Percentiles rank a stretch among this genome's conserved stretches.
These are phyloP conservation scores for Orussus abietinus DNA, from an alignment of 1,140 invertebrate genomes.

Conservation along the genomic window DNA sequence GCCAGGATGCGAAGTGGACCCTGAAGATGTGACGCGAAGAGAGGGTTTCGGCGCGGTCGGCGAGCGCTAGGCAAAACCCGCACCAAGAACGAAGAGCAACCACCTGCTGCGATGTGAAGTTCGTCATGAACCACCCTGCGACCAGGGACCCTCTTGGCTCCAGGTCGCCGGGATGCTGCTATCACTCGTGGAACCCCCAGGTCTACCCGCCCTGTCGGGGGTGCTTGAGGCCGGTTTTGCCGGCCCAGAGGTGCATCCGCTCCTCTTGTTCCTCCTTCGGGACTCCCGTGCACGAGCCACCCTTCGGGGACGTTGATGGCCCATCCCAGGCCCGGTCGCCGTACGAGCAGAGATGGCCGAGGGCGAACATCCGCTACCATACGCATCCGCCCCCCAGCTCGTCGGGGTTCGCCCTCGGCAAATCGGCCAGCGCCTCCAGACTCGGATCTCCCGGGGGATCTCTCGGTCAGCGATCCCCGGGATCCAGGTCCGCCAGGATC, in stretches of 20 bases:
- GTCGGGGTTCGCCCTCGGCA: slow-evolving; percentile 26
- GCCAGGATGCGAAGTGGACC: too few relatives aligned
- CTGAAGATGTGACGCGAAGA: too few relatives aligned
- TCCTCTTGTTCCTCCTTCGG: slow-evolving; percentile 13
- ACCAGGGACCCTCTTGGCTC: slow-evolving; percentile 50
- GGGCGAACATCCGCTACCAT: slow-evolving; percentile 38
- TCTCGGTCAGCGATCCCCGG: slow-evolving; percentile 29
- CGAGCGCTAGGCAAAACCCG: too few relatives aligned
- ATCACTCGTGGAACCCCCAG: slow-evolving; percentile 47
- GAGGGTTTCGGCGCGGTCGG: too few relatives aligned
- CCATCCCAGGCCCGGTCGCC: slow-evolving; percentile 21
- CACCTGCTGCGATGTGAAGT: slow-evolving; percentile 45
- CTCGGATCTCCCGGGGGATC: slow-evolving; percentile 40
- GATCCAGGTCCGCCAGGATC: slow-evolving; percentile 29
- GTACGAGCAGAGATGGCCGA: slow-evolving; percentile 15
- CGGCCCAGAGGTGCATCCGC: slow-evolving; percentile 35
- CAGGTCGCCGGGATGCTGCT: slow-evolving; percentile 51
- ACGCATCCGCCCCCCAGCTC: slow-evolving; percentile 39
- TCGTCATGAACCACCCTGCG: slow-evolving; percentile 51
- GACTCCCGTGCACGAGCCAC: slow-evolving; percentile 14
- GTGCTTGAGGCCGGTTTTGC: slow-evolving; percentile 41
- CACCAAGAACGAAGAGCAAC: too few relatives aligned
- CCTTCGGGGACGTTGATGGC: slow-evolving; percentile 14
- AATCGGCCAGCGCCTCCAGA: slow-evolving; percentile 35
- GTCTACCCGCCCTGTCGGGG: slow-evolving; percentile 40